A percentile compares a stretch with the other conserved stretches of the same genome.
Conservation (phyloP, 2,113 vertebrate species). For the Coptodon rendalli region DNA sequence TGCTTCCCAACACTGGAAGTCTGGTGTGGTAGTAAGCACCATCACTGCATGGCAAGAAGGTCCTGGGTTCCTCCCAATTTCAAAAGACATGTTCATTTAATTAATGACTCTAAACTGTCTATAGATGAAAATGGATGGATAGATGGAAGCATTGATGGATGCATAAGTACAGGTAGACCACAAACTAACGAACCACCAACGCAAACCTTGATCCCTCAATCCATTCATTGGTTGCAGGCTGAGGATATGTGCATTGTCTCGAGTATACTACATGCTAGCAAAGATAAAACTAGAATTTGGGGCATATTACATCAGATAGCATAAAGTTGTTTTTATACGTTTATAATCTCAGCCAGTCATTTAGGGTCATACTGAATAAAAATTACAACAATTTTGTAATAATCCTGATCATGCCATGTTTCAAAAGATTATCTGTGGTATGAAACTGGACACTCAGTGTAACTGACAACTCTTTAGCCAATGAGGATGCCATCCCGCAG, state of each 20-base stretch:
- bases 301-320: background rate
- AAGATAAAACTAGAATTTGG: background rate
- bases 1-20: background rate
- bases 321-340: background rate
- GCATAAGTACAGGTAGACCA: background rate
- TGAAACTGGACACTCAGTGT: background rate
- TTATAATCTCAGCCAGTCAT: background rate
- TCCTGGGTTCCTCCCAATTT: background rate
- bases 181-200: background rate
- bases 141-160: background rate
- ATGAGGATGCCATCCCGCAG: background rate
- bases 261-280: background rate
- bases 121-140: background rate
- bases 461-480: background rate
- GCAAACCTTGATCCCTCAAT: background rate
- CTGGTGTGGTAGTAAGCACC: background rate
- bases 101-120: background rate
- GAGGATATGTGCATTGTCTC: background rate
- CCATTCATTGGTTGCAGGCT: background rate
- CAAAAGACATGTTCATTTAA: background rate
- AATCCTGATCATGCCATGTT: background rate
- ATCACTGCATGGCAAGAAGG: background rate
- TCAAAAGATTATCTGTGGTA: background rate
- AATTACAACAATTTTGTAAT: background rate
- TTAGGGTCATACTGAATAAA: background rate